Evolutionary conservation across 2,888 invertebrate species (phyloP).

Genomic region (Odontocerum albicorne): DNA sequence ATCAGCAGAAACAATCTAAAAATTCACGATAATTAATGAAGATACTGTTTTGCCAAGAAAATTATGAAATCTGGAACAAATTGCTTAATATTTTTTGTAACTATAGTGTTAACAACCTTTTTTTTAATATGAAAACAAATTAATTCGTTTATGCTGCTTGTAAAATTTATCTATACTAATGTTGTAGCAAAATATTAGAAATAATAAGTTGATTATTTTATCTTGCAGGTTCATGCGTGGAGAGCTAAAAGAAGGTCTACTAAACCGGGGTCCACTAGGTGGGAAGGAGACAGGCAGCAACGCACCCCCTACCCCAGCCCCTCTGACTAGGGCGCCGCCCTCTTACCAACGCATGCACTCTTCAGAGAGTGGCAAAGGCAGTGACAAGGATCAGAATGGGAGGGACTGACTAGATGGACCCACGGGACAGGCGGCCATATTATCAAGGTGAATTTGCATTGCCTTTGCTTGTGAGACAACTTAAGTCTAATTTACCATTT

Average conservation of each 20-base stretch:
- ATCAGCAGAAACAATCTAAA: no score
- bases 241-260: constrained; percentile 58
- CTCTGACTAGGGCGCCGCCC: constrained; percentile 70
- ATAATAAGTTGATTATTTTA: no score
- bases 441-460: constrained; percentile 47
- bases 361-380: constrained; percentile 76
- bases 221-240: constrained; percentile 83
- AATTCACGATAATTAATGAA: no score
- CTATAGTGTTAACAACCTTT: not conserved
- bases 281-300: constrained; percentile 53
- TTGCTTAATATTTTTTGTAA: no score
- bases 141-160: no score
- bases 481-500: no score
- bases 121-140: no score
- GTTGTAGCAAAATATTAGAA: not conserved
- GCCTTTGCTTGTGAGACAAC: no score
- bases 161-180: no score
- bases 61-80: no score
- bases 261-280: constrained; percentile 49
- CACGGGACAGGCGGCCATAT: constrained; percentile 57
- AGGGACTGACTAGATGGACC: constrained; percentile 83
- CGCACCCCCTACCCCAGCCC: constrained; percentile 72
- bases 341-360: constrained; percentile 85
- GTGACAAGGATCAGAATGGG: constrained; percentile 67
- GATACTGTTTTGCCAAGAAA: no score